Conservation (phyloP, 2,113 vertebrate genomes). For the Mustela lutreola region DNA sequence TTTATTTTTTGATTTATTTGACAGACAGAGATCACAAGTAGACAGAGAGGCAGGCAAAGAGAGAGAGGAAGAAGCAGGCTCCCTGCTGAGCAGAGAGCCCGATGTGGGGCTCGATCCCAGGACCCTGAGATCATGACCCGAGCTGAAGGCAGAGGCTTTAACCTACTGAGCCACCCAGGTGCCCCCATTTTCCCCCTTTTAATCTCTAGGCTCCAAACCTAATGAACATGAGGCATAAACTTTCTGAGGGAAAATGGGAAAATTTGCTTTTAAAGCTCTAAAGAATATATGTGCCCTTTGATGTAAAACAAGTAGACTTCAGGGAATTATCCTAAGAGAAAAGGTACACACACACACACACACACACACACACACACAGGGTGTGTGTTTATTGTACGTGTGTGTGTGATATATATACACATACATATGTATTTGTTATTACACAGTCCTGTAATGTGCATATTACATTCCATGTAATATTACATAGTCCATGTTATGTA, state of each 20-base stretch:
- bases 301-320: neutral
- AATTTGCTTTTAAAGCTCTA: neutral
- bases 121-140: no score
- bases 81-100: no score
- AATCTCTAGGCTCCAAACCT: neutral
- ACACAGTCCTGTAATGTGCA: neutral
- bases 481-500: neutral
- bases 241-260: conserved; percentile 2
- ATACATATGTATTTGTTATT: neutral
- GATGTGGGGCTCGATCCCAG: no score
- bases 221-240: neutral
- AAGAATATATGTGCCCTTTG: neutral
- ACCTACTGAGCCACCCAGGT: no score
- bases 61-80: no score
- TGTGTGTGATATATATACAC: neutral
- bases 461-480: neutral
- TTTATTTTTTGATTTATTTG: no score
- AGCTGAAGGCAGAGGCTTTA: no score
- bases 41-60: no score
- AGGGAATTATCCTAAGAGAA: neutral
- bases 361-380: neutral
- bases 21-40: no score
- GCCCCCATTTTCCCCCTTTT: neutral
- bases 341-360: neutral
- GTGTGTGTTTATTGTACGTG: neutral